phyloP scores from a whole-genome alignment of 2,797 vertebrate species.

The Helicolenus hilgendorfi region DNA sequence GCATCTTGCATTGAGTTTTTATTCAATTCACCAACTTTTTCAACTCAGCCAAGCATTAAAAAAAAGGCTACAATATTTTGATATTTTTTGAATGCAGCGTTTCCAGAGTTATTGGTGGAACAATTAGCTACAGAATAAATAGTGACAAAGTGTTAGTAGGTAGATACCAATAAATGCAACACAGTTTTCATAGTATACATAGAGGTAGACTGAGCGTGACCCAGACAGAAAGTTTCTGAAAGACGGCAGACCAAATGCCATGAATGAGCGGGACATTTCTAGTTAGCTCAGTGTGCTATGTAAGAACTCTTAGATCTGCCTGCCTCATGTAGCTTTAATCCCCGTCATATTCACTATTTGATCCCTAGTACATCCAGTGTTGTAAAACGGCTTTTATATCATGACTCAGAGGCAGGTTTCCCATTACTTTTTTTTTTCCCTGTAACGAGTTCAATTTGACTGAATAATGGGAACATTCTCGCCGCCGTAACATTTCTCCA shows the following conservation, averaged over 20 bases:
- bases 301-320: neutral
- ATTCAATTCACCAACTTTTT: neutral
- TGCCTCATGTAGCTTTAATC: constrained; percentile 30
- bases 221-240: neutral
- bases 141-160: neutral
- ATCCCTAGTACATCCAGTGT: constrained; percentile 9
- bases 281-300: neutral
- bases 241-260: neutral
- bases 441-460: constrained; percentile 46
- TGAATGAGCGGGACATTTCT: constrained; percentile 7
- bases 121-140: rapidly evolving
- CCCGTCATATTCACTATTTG: constrained; percentile 10
- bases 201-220: too few relatives aligned
- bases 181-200: neutral
- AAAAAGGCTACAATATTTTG: neutral
- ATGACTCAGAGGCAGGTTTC: constrained; percentile 38
- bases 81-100: neutral
- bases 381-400: constrained; percentile 19
- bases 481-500: constrained; percentile 20
- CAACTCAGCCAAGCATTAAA: neutral
- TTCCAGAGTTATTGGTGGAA: too few relatives aligned
- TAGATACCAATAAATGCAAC: neutral
- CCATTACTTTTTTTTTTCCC: neutral
- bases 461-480: constrained; percentile 44
- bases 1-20: neutral